Conservation (phyloP, 2,888 invertebrate species). For the Nowickia ferox region DNA sequence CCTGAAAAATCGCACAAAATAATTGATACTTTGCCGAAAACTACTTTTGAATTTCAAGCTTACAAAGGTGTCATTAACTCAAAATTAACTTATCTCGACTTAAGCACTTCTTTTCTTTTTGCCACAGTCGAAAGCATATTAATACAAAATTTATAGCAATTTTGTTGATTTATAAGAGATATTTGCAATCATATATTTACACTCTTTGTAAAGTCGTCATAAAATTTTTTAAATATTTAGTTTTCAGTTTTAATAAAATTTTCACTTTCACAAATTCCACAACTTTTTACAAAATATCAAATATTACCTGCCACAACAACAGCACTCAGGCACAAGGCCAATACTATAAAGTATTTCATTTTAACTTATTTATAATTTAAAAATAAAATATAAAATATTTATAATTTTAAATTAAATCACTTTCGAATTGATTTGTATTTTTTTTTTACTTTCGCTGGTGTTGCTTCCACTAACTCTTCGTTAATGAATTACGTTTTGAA, state of each 20-base stretch:
- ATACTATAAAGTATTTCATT: slow-evolving; percentile 80
- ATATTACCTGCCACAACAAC: slow-evolving; percentile 80
- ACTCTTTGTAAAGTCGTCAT: neutral
- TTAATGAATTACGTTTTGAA: slow-evolving; percentile 75
- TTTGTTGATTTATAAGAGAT: too few species aligned
- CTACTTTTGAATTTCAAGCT: too few species aligned
- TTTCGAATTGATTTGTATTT: slow-evolving; percentile 4
- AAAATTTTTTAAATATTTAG: neutral
- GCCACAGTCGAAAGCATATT: too few species aligned
- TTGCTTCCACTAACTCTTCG: slow-evolving; percentile 75
- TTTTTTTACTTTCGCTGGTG: slow-evolving; percentile 73
- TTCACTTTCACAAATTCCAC: neutral
- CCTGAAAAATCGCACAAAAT: too few species aligned
- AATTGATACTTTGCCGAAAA: too few species aligned
- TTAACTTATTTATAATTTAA: slow-evolving; percentile 64
- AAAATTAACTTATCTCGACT: too few species aligned
- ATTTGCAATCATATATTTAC: too few species aligned
- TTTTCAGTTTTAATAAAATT: neutral
- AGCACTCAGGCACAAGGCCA: slow-evolving; percentile 80
- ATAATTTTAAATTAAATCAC: slow-evolving; percentile 19
- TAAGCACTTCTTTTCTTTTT: too few species aligned
- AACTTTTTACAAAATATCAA: neutral
- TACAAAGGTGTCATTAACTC: too few species aligned
- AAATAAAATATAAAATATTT: slow-evolving; percentile 14
- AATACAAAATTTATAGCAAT: too few species aligned